Evolutionary conservation across 2,888 invertebrate genomes (phyloP).

Genomic region (Tricholauxania praeusta): DNA sequence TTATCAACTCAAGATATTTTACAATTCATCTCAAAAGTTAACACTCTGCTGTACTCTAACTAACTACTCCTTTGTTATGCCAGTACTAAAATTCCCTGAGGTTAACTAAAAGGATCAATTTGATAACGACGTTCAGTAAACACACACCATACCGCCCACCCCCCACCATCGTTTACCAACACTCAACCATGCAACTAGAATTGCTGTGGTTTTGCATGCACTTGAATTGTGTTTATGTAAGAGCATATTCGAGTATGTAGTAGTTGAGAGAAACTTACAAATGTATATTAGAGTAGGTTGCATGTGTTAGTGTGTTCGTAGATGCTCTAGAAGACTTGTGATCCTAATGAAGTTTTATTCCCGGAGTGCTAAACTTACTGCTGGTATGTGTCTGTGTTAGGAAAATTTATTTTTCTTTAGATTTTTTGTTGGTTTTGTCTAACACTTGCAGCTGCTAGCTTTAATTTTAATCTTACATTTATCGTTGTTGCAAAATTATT

Average conservation of each 20-base stretch:
- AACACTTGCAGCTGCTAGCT: neutral
- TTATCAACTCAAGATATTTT: too few species aligned
- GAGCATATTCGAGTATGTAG: neutral
- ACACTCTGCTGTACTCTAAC: too few species aligned
- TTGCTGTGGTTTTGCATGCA: conserved; percentile 33
- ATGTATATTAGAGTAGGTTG: neutral
- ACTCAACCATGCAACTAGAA: neutral
- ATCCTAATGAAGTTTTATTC: conserved; percentile 62
- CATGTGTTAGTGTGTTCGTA: neutral
- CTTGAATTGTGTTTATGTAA: conserved; percentile 2
- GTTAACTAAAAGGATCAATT: too few species aligned
- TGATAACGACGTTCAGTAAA: too few species aligned
- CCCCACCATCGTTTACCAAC: too few species aligned
- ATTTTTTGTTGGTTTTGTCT: neutral
- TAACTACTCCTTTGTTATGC: too few species aligned
- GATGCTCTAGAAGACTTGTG: conserved; percentile 29
- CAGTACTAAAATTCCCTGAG: too few species aligned
- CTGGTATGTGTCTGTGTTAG: neutral
- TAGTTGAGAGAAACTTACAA: neutral
- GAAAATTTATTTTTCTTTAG: conserved; percentile 2
- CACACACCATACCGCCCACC: too few species aligned
- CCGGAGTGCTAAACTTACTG: conserved; percentile 52
- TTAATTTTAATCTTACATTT: neutral
- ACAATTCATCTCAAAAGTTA: too few species aligned
- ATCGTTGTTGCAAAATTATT: neutral